Evolutionary conservation across 2,113 vertebrate species (phyloP).

Genomic region (Istiophorus platypterus): DNA sequence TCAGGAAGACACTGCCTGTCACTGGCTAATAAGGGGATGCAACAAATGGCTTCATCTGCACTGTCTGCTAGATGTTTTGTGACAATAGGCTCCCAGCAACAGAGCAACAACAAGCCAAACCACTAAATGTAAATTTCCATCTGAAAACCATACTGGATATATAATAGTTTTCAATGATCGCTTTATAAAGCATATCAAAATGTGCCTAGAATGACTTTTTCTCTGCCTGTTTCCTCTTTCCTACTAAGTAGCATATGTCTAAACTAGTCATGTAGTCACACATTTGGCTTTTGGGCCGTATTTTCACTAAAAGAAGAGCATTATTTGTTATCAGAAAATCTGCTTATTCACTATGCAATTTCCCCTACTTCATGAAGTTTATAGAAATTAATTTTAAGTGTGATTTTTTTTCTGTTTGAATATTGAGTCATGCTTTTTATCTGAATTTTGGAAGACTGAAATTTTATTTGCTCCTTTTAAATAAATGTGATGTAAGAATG

Average conservation of each 20-base stretch:
- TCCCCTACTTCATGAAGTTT: too few species aligned
- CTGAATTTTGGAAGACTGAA: too few species aligned
- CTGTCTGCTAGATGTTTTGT: slow-evolving; percentile 55
- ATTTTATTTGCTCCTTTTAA: too few species aligned
- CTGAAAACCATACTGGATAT: neutral
- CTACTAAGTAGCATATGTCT: neutral
- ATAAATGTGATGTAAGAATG: too few species aligned
- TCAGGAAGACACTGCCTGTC: slow-evolving; percentile 74
- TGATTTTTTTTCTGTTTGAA: too few species aligned
- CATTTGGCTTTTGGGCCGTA: neutral
- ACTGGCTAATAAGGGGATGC: slow-evolving; percentile 70
- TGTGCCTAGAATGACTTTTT: neutral
- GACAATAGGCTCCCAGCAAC: slow-evolving; percentile 47
- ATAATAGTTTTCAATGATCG: slow-evolving; percentile 6
- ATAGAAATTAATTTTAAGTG: too few species aligned
- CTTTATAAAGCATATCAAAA: neutral
- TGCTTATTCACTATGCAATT: too few species aligned
- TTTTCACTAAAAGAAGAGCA: too few species aligned
- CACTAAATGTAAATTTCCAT: slow-evolving; percentile 23
- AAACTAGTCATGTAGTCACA: neutral
- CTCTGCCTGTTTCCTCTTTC: neutral
- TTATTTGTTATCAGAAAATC: too few species aligned
- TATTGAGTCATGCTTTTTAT: too few species aligned
- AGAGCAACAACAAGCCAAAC: slow-evolving; percentile 36
- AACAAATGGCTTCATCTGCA: slow-evolving; percentile 62